phyloP scores from a whole-genome alignment of 2,797 vertebrate species.

The Otolemur crassicaudatus region DNA sequence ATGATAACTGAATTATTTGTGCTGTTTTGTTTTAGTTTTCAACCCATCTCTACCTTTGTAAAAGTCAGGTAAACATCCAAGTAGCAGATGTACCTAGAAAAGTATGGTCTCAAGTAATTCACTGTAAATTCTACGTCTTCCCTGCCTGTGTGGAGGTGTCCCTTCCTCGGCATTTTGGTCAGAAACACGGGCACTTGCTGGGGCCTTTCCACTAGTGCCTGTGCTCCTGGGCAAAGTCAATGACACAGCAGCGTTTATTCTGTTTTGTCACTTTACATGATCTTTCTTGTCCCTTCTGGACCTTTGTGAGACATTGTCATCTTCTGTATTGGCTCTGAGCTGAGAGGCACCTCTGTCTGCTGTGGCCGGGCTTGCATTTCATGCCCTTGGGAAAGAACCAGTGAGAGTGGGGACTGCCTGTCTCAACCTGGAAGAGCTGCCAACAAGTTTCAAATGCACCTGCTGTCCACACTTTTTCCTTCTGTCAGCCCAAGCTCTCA shows the following conservation, averaged over 20 bases:
- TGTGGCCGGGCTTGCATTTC: constrained; percentile 12
- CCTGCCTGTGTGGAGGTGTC: not conserved
- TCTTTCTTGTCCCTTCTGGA: constrained; percentile 71
- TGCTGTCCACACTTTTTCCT: not conserved
- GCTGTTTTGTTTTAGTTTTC: not conserved
- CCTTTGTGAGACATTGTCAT: constrained; percentile 70
- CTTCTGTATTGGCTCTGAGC: constrained; percentile 49
- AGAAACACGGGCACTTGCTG: not conserved
- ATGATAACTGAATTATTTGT: not conserved
- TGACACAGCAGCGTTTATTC: constrained; percentile 66
- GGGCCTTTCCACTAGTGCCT: constrained; percentile 40
- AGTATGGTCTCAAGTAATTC: not conserved
- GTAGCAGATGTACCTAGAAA: not conserved
- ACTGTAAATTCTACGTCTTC: not conserved
- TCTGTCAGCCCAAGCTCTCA: not conserved
- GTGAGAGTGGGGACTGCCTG: too few relatives aligned
- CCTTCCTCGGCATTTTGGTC: constrained; percentile 43
- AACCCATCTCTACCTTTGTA: not conserved
- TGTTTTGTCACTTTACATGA: constrained; percentile 78
- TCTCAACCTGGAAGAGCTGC: not conserved
- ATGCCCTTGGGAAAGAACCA: not conserved
- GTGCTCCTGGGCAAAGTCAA: constrained; percentile 31
- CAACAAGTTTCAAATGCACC: not conserved
- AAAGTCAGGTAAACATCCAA: not conserved
- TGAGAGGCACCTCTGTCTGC: constrained; percentile 74